These are phyloP conservation scores for Halocaridina rubra DNA, from an alignment of 2,888 invertebrate species.

Conservation along the genomic window DNA sequence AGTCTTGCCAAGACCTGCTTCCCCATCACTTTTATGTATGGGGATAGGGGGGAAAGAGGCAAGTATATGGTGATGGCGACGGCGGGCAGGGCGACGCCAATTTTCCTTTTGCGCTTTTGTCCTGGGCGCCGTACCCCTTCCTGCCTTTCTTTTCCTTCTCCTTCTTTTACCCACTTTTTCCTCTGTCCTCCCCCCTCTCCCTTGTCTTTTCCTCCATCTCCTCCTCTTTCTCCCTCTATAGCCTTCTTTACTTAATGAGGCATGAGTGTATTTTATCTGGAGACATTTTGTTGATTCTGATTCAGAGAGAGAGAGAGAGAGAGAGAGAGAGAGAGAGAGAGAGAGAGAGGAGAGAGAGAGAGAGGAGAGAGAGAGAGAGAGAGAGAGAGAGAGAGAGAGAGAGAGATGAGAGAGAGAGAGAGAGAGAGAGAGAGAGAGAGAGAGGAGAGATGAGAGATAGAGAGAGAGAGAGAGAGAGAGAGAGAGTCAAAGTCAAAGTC, in stretches of 20 bases:
- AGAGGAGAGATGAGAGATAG: too few species aligned
- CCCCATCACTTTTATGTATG: slow-evolving; percentile 46
- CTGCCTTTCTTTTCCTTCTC: neutral
- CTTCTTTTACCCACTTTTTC: too few species aligned
- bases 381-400: neutral
- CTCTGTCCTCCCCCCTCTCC: neutral
- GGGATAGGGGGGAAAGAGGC: slow-evolving; percentile 1
- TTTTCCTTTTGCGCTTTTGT: neutral
- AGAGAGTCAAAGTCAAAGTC: too few species aligned
- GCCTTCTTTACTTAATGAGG: neutral
- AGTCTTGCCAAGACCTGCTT: slow-evolving; percentile 43
- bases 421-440: slow-evolving; percentile 4
- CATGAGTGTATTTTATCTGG: neutral
- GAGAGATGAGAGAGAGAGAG: too few species aligned
- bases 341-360: neutral
- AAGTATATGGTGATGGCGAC: slow-evolving; percentile 20
- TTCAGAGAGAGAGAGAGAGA: neutral
- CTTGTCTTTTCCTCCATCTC: neutral
- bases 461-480: too few species aligned
- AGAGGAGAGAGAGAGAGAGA: neutral
- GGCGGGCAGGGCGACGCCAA: slow-evolving; percentile 52
- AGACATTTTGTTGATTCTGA: neutral
- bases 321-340: neutral
- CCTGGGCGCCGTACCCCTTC: slow-evolving; percentile 34
- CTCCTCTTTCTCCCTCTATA: neutral